Base-by-base conservation (phyloP, 2,888 invertebrate species). In the Micoletzkya japonica region DNA sequence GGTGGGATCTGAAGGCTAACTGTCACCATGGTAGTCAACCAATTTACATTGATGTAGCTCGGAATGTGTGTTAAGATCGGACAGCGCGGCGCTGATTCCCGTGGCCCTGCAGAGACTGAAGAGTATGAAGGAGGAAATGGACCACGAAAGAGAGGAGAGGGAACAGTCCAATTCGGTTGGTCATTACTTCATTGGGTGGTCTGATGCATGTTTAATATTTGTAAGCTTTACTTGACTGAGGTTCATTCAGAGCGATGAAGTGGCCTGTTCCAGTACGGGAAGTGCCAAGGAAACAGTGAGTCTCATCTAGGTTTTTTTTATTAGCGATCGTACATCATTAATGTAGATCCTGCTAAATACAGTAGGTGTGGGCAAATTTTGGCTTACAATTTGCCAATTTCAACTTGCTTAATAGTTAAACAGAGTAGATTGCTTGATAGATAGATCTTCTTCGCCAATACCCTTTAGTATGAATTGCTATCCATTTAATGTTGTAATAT, bases 51-150 rank as follows among this genome's bases (percentile, higher is more conserved):
- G n/a, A 2, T 28, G 2, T 30, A 61, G 2, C 30, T 10, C 39
- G 1, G 10, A 28, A 4, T 17, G 1, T 17, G 20, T 4, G 14
- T 20, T 67, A 37, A 67, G 67, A 30, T 56, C 50, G 28, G 67
- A 81, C 28, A 83, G 81, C 66, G 70, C 70, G 0, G 24, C 30
- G 3, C 69, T 84, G 20, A 78, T 96, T 68, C 94, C 95, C 20
- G 87, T 93, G 60, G 92, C 95, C 91, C 88, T 96, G 67, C 90
- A 91, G 86, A 89, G 94, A 80, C 89, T 97, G 73, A 91, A 92
- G 81, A 89, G 90, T 70, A 87, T 95, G 44, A 90, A 92, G 83
- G 88, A 77, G 49, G 63, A 70, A 37, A 54, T 64, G 59, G 64
- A 54, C 7, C 26, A 34, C 17, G 59, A 34, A 30, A 59, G 34